Percentiles rank a stretch among this genome's conserved stretches.
Conservation (phyloP, 2,797 vertebrate genomes). For the Uromys caudimaculatus region DNA sequence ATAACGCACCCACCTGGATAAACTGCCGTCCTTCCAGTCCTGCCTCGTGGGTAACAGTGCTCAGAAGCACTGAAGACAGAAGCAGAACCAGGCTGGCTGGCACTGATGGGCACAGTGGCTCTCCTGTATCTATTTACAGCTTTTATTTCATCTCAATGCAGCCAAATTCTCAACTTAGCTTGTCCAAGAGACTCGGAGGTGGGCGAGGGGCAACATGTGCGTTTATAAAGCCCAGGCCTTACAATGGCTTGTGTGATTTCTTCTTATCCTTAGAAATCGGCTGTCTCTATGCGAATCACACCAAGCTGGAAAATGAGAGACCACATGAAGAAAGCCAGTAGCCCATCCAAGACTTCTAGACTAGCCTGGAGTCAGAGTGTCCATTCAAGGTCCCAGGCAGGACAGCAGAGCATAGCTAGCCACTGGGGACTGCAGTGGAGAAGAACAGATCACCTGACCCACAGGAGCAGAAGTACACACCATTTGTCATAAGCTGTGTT, state of each 20-base stretch:
- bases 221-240: not conserved
- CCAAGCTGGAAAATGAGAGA: not conserved
- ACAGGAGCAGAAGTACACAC: not conserved
- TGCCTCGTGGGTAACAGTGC: not conserved
- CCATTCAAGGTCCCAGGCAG: not conserved
- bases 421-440: not conserved
- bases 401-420: not conserved
- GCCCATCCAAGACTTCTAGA: not conserved
- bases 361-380: not conserved
- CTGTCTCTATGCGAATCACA: not conserved
- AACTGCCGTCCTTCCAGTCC: not conserved
- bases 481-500: not conserved
- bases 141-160: not conserved
- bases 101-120: not conserved
- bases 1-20: no score
- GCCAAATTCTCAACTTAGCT: not conserved
- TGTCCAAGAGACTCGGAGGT: not conserved
- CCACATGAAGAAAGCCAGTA: not conserved
- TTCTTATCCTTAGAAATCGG: not conserved
- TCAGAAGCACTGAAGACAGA: not conserved
- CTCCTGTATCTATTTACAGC: not conserved
- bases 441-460: not conserved
- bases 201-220: not conserved
- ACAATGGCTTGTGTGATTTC: not conserved
- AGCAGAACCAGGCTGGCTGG: not conserved